Percentiles rank a stretch among this genome's conserved stretches.
Evolutionary conservation across 2,888 invertebrate genomes (phyloP).

Genomic region (Beris chalybata): DNA sequence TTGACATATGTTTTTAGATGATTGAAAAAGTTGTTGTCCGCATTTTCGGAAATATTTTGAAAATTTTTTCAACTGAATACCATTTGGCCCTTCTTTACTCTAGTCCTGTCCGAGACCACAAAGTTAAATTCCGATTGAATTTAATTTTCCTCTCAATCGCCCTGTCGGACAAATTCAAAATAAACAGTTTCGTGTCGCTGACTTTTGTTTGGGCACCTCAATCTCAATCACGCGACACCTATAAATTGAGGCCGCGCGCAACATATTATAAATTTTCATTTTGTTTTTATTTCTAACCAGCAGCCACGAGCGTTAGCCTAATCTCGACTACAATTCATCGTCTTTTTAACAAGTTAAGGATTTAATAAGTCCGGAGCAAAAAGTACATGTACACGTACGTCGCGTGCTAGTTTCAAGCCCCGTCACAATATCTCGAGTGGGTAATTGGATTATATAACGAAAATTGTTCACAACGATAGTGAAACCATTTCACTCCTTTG

Average conservation of each 20-base stretch:
- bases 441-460: conserved; percentile 39
- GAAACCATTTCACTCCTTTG: conserved; percentile 13
- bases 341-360: conserved; percentile 11
- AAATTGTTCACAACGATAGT: conserved; percentile 35
- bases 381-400: conserved; percentile 10
- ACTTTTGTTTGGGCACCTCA: neutral
- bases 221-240: conserved; percentile 12
- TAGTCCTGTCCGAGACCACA: no score
- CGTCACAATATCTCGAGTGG: conserved; percentile 32
- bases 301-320: neutral
- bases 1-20: no score
- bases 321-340: conserved; percentile 11
- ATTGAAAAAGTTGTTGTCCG: no score
- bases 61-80: no score
- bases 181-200: conserved; percentile 22
- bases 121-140: neutral
- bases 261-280: neutral
- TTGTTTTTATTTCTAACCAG: neutral
- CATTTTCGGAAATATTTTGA: no score
- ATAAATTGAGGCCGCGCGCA: neutral
- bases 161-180: conserved; percentile 18
- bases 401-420: conserved; percentile 27
- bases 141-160: conserved; percentile 23
- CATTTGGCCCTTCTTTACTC: no score
- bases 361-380: conserved; percentile 8